Conservation (phyloP, 2,113 vertebrate genomes). For the Neopipo cinnamomea region DNA sequence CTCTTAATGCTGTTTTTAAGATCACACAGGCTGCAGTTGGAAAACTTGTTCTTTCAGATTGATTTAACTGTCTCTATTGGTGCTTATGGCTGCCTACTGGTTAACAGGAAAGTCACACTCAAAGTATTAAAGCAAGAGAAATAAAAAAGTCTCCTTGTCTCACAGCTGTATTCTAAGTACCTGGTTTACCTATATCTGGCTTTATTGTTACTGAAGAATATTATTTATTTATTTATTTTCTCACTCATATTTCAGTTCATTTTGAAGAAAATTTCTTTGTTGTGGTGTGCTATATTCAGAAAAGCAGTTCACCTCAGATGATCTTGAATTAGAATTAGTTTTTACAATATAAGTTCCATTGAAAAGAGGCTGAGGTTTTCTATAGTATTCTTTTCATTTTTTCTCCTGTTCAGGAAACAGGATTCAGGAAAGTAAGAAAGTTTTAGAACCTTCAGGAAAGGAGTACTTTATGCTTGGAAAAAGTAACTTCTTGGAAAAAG, state of each 20-base stretch:
- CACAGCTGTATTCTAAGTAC: neutral
- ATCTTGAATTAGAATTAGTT: neutral
- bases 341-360: neutral
- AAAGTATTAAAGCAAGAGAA: neutral
- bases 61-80: conserved; percentile 38
- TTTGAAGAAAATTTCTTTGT: neutral
- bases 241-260: neutral
- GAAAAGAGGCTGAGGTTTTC: neutral
- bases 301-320: neutral
- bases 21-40: conserved; percentile 19
- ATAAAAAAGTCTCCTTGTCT: neutral
- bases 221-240: neutral
- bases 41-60: conserved; percentile 11
- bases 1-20: conserved; percentile 3
- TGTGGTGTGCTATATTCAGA: accelerated
- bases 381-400: accelerated
- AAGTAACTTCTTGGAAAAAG: neutral
- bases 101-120: neutral
- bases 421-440: neutral
- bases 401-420: neutral
- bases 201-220: neutral
- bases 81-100: conserved; percentile 53
- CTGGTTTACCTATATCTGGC: neutral
- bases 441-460: neutral
- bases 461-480: neutral